Evolutionary conservation across 1,140 invertebrate species (phyloP).

Genomic region (Phymorhynchus buccinoides): DNA sequence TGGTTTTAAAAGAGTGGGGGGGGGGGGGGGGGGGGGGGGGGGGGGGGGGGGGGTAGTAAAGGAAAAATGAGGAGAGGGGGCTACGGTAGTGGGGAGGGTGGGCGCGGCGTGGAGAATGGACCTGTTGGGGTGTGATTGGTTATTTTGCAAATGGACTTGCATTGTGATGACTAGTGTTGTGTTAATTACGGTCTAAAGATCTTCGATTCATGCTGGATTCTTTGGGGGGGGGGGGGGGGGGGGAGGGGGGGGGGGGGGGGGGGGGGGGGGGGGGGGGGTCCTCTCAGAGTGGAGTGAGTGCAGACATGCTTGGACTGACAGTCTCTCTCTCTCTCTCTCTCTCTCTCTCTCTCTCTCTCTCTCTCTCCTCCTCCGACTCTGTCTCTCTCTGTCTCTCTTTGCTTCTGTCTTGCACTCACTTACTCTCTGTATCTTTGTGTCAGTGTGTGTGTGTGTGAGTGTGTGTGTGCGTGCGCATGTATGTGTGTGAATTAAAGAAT

Average conservation of each 20-base stretch:
- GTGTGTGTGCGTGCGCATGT: neutral
- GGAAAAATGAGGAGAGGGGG: neutral
- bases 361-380: no score
- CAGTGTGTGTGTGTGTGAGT: neutral
- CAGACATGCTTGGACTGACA: neutral
- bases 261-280: no score
- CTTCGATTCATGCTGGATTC: no score
- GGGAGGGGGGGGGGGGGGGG: no score
- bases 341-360: neutral
- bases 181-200: no score
- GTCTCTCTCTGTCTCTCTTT: no score
- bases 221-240: no score
- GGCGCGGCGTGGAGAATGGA: neutral
- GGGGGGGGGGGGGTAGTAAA: neutral
- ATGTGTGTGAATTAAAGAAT: constrained; percentile 8
- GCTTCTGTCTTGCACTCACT: neutral
- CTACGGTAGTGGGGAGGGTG: neutral
- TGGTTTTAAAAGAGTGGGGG: no score
- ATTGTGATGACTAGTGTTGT: no score
- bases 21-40: neutral
- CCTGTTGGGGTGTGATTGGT: neutral
- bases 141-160: no score
- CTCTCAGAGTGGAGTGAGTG: no score
- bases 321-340: neutral
- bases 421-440: neutral